Percentiles rank a stretch among this genome's conserved stretches.
These are phyloP conservation scores for Tychaedon coryphoeus DNA, from an alignment of 2,113 vertebrate genomes.

Conservation along the genomic window DNA sequence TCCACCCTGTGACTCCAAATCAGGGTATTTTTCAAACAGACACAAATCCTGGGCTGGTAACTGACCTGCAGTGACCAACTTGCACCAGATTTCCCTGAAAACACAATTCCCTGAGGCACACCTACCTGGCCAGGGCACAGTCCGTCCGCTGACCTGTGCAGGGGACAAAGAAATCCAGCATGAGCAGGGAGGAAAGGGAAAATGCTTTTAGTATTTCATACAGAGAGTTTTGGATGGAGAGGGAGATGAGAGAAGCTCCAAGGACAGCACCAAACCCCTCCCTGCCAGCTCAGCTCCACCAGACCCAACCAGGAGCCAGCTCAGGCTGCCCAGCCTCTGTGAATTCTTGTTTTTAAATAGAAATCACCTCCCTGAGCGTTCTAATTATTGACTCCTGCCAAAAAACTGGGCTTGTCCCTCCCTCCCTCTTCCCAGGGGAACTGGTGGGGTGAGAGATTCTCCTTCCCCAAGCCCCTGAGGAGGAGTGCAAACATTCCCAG, in stretches of 20 bases:
- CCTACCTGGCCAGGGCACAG: conserved; percentile 93
- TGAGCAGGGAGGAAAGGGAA: neutral
- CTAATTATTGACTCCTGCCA: neutral
- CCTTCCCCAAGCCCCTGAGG: neutral
- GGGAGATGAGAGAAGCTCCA: neutral
- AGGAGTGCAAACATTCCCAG: neutral
- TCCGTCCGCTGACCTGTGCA: conserved; percentile 90
- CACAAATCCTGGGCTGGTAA: neutral
- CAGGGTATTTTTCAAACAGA: accelerated
- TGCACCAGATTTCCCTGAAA: neutral
- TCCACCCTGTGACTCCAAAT: neutral
- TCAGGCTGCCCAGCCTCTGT: neutral
- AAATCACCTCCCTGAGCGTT: neutral
- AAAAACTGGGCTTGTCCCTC: neutral
- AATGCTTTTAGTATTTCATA: neutral
- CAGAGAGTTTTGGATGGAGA: neutral
- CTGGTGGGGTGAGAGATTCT: neutral
- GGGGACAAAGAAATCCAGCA: conserved; percentile 15
- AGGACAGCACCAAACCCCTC: neutral
- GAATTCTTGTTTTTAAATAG: neutral
- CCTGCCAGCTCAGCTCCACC: neutral
- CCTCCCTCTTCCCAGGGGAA: neutral
- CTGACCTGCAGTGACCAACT: neutral
- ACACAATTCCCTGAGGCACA: conserved; percentile 37
- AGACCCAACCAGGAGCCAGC: neutral